A percentile compares a stretch with the other conserved stretches of the same genome.
Evolutionary conservation across 2,888 invertebrate genomes (phyloP).

Genomic region (Imbricaverruca yamaguchii): DNA sequence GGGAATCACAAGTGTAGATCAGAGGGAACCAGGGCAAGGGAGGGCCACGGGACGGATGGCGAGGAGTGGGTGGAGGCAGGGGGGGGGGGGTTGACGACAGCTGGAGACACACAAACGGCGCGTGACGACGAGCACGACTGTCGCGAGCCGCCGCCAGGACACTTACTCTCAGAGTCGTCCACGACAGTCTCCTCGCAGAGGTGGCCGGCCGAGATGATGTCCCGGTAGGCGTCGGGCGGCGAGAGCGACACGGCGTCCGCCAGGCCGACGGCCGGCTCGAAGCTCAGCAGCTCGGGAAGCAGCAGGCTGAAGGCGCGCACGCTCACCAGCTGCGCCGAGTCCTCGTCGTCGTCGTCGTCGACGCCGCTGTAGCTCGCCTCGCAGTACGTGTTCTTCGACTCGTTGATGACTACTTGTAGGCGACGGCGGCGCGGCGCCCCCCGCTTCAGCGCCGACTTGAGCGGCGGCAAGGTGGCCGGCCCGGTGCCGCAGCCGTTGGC

Average conservation of each 20-base stretch:
- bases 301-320: conserved; percentile 22
- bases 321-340: conserved; percentile 23
- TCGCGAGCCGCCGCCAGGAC: not conserved
- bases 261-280: not conserved
- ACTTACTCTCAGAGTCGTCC: not conserved
- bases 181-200: conserved; percentile 1
- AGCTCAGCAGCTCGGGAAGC: conserved; percentile 15
- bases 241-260: conserved; percentile 16
- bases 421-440: not conserved
- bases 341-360: conserved; percentile 17
- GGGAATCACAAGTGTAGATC: no score
- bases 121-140: not conserved
- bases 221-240: conserved; percentile 25
- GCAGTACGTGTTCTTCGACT: conserved; percentile 11
- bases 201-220: conserved; percentile 18
- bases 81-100: no score
- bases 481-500: not conserved
- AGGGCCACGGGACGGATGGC: no score
- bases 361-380: conserved; percentile 15
- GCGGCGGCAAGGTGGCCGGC: not conserved
- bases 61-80: no score
- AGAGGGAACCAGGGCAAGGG: no score
- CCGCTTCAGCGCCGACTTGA: not conserved
- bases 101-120: no score
- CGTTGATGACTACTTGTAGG: conserved; percentile 15